These are phyloP conservation scores for Listronotus bonariensis DNA, from an alignment of 1,140 invertebrate genomes.

Conservation along the genomic window DNA sequence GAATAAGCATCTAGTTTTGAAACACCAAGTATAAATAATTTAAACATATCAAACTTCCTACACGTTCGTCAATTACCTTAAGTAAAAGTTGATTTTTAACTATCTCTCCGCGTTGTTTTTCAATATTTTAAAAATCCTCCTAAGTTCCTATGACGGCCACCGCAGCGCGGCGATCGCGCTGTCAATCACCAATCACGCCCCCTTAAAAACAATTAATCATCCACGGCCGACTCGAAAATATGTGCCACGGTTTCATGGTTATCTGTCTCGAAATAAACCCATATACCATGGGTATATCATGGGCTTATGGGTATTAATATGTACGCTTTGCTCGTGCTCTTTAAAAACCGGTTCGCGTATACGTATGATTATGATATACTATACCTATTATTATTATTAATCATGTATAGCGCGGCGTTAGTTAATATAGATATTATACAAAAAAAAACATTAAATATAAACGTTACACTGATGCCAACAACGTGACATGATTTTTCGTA, in stretches of 20 bases:
- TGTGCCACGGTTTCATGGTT: slow-evolving; percentile 32
- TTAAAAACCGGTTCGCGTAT: slow-evolving; percentile 3
- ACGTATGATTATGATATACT: slow-evolving; percentile 5
- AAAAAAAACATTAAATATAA: too few relatives aligned
- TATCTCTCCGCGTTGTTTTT: too few relatives aligned
- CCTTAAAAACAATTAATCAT: slow-evolving; percentile 54
- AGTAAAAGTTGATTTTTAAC: too few relatives aligned
- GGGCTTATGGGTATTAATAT: background rate
- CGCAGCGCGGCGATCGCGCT: slow-evolving; percentile 53
- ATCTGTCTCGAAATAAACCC: slow-evolving; percentile 27
- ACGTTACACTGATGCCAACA: too few relatives aligned
- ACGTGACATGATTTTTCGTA: too few relatives aligned
- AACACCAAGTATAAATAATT: too few relatives aligned
- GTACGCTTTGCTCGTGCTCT: background rate
- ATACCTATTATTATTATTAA: too few relatives aligned
- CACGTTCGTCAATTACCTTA: too few relatives aligned
- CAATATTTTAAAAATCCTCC: background rate
- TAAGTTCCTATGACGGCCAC: slow-evolving; percentile 43
- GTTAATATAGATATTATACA: too few relatives aligned
- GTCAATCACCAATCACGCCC: slow-evolving; percentile 56
- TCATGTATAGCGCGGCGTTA: too few relatives aligned
- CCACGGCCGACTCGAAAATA: slow-evolving; percentile 32
- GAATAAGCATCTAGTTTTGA: too few relatives aligned
- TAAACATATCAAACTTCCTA: too few relatives aligned
- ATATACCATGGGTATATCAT: slow-evolving; percentile 7